Percentiles rank a stretch among this genome's conserved stretches.
These are phyloP conservation scores for Prorops nasuta DNA, from an alignment of 1,140 invertebrate species.

Conservation along the genomic window DNA sequence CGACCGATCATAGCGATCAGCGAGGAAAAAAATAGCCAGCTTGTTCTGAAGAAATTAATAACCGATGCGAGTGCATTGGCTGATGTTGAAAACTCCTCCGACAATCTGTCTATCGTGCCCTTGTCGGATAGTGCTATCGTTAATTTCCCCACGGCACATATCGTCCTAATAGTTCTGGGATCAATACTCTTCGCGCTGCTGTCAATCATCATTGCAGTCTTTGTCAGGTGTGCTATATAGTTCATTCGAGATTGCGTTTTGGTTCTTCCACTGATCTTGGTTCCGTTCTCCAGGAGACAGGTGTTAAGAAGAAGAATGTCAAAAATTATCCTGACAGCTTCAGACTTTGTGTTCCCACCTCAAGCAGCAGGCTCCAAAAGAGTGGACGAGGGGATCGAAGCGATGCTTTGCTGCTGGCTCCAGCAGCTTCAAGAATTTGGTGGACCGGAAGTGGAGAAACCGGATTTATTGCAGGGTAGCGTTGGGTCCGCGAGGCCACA, in stretches of 20 bases:
- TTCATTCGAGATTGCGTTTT: too few relatives aligned
- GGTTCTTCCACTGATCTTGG: not conserved
- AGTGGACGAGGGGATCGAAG: constrained; percentile 79
- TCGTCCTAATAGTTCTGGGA: constrained; percentile 45
- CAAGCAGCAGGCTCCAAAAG: constrained; percentile 63
- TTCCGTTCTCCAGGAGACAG: constrained; percentile 55
- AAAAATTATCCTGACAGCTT: constrained; percentile 71
- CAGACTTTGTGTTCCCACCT: constrained; percentile 75
- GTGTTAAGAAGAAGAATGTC: constrained; percentile 67
- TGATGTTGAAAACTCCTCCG: constrained; percentile 39
- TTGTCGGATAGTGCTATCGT: constrained; percentile 19
- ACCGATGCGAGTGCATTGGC: constrained; percentile 34
- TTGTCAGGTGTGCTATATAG: constrained; percentile 49
- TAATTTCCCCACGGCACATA: constrained; percentile 43
- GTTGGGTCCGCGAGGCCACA: constrained; percentile 65
- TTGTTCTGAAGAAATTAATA: constrained; percentile 37
- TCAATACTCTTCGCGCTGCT: constrained; percentile 43
- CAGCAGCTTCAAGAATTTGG: constrained; percentile 78
- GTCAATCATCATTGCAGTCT: constrained; percentile 33
- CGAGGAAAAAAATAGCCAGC: constrained; percentile 30
- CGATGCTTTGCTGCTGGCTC: constrained; percentile 77
- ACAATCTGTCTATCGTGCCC: too few relatives aligned
- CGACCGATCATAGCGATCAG: constrained; percentile 40
- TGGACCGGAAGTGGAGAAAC: constrained; percentile 76
- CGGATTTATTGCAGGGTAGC: constrained; percentile 76